A percentile compares a stretch with the other conserved stretches of the same genome.
phyloP scores from a whole-genome alignment of 2,113 vertebrate genomes.

The Burhinus oedicnemus region DNA sequence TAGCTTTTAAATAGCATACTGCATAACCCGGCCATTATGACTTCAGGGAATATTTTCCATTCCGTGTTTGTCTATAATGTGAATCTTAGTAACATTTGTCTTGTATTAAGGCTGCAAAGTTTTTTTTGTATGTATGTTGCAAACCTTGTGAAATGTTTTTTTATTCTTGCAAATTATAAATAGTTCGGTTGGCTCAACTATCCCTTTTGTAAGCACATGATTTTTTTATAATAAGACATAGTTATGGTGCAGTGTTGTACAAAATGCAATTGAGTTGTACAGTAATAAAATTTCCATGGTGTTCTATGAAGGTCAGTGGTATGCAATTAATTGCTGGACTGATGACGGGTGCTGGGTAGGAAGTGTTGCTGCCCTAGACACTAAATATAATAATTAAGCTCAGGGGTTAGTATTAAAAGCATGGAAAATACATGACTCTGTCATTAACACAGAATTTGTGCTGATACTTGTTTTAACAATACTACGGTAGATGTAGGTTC shows the following conservation, averaged over 20 bases:
- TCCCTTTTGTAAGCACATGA: constrained; percentile 21
- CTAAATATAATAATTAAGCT: constrained; percentile 79
- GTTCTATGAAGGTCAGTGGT: constrained; percentile 78
- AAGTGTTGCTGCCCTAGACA: constrained; percentile 80
- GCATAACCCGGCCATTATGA: constrained; percentile 44
- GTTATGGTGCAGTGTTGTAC: constrained; percentile 75
- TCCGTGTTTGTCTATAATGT: constrained; percentile 17
- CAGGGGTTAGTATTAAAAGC: constrained; percentile 14
- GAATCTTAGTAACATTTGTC: constrained; percentile 34
- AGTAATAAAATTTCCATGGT: constrained; percentile 88
- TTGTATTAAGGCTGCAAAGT: constrained; percentile 15
- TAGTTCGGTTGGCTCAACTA: constrained; percentile 34
- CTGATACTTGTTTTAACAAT: constrained; percentile 33
- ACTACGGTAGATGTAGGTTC: neutral
- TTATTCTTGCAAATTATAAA: constrained; percentile 36
- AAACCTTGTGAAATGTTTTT: constrained; percentile 38
- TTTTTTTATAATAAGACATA: constrained; percentile 58
- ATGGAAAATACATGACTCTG: neutral
- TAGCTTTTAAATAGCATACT: constrained; percentile 48
- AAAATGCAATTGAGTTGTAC: constrained; percentile 74
- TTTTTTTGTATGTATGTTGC: neutral
- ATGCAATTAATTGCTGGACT: constrained; percentile 84
- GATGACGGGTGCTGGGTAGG: constrained; percentile 75
- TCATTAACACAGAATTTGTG: neutral
- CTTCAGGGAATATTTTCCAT: constrained; percentile 62